These are phyloP conservation scores for Hippopotamyrus pictus DNA, from an alignment of 2,797 vertebrate species.

Conservation along the genomic window DNA sequence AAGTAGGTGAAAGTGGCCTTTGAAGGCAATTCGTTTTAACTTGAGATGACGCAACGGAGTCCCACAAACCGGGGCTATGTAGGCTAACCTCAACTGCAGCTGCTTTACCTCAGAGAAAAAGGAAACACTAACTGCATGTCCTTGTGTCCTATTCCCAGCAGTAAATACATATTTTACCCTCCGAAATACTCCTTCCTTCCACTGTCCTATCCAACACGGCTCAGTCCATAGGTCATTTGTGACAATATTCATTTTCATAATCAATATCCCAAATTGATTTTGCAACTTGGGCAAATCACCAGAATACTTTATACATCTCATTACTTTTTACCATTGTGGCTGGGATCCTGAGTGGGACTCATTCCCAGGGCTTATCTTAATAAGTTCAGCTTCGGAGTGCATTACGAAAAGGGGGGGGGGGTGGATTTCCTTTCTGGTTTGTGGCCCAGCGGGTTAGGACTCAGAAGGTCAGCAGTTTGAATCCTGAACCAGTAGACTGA, in stretches of 20 bases:
- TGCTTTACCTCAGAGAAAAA: background rate
- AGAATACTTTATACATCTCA: background rate
- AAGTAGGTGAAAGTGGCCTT: background rate
- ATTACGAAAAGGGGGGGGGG: background rate
- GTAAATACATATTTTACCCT: background rate
- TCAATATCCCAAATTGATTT: background rate
- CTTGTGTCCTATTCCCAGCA: background rate
- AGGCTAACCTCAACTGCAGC: background rate
- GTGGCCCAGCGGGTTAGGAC: background rate
- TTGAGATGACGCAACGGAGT: background rate
- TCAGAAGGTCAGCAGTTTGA: background rate
- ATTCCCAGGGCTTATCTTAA: background rate
- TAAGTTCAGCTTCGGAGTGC: background rate
- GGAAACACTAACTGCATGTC: background rate
- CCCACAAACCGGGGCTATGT: slow-evolving; percentile 11
- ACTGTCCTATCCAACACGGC: background rate
- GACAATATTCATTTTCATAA: background rate
- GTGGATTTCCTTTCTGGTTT: background rate
- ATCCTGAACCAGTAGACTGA: background rate
- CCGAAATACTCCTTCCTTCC: background rate
- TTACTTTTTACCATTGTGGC: background rate
- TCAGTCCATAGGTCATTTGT: background rate
- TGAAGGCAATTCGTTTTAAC: background rate
- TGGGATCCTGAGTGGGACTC: background rate
- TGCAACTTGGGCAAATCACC: background rate